These are phyloP conservation scores for Cephalophus harveyi DNA, from an alignment of 2,113 vertebrate species.

Conservation along the genomic window DNA sequence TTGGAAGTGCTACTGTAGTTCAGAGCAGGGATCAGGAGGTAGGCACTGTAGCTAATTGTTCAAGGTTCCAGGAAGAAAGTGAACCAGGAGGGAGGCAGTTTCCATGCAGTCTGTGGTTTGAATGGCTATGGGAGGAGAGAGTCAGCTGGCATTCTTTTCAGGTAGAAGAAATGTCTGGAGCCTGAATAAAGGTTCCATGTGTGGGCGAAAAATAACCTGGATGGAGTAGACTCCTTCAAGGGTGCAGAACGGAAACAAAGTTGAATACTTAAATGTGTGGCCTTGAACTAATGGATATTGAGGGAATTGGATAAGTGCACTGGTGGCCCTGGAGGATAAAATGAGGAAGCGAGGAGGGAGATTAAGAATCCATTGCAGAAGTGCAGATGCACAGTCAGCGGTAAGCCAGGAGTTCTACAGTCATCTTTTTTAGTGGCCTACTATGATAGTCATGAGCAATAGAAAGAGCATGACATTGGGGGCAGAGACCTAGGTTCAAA, in stretches of 20 bases:
- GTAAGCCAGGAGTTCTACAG: not conserved
- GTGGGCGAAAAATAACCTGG: not conserved
- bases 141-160: not conserved
- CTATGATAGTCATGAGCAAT: not conserved
- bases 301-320: not conserved
- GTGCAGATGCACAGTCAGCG: not conserved
- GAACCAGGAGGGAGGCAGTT: not conserved
- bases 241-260: not conserved
- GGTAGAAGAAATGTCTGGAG: not conserved
- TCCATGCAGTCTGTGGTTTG: not conserved
- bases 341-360: not conserved
- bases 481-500: not conserved
- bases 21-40: not conserved
- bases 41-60: not conserved
- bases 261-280: conserved; percentile 8
- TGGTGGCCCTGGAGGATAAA: not conserved
- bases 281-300: conserved; percentile 29
- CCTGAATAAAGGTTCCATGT: not conserved
- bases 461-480: not conserved
- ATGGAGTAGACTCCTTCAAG: not conserved
- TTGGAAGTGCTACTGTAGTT: not conserved
- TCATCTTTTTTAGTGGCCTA: not conserved
- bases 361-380: not conserved
- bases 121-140: not conserved
- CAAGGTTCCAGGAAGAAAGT: not conserved